Conservation (phyloP, 2,113 vertebrate species). For the Numenius arquata region DNA sequence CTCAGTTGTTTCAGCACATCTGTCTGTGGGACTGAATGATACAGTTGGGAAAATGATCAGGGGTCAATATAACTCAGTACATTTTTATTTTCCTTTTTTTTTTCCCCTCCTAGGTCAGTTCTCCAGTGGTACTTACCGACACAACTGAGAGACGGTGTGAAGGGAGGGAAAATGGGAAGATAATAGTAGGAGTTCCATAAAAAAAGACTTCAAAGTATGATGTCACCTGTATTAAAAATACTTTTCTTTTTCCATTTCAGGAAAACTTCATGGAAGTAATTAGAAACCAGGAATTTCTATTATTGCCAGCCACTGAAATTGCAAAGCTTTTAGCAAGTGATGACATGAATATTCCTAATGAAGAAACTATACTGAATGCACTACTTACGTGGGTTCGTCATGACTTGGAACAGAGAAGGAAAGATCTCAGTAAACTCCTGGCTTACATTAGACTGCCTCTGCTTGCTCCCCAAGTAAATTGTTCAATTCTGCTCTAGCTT, state of each 20-base stretch:
- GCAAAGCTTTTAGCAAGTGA: conserved; percentile 92
- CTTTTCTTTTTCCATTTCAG: conserved; percentile 69
- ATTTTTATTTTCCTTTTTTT: background rate
- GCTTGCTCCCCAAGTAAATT: conserved; percentile 90
- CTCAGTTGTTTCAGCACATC: background rate
- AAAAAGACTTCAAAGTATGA: background rate
- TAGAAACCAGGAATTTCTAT: conserved; percentile 93
- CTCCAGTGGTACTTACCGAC: background rate
- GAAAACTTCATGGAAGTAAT: conserved; percentile 97
- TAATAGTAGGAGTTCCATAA: background rate
- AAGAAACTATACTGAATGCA: conserved; percentile 92
- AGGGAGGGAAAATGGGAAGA: background rate
- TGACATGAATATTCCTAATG: conserved; percentile 95
- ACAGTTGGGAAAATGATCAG: background rate
- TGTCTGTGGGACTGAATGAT: background rate
- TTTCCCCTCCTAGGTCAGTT: background rate
- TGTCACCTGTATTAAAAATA: background rate
- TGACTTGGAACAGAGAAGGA: conserved; percentile 80
- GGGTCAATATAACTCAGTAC: background rate
- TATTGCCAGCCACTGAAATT: conserved; percentile 90
- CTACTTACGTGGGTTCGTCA: conserved; percentile 92
- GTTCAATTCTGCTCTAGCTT: background rate
- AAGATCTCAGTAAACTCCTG: conserved; percentile 86
- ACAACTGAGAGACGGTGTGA: background rate
- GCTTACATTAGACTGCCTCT: conserved; percentile 92